These are phyloP conservation scores for Solen grandis DNA, from an alignment of 1,140 invertebrate species.

Conservation along the genomic window DNA sequence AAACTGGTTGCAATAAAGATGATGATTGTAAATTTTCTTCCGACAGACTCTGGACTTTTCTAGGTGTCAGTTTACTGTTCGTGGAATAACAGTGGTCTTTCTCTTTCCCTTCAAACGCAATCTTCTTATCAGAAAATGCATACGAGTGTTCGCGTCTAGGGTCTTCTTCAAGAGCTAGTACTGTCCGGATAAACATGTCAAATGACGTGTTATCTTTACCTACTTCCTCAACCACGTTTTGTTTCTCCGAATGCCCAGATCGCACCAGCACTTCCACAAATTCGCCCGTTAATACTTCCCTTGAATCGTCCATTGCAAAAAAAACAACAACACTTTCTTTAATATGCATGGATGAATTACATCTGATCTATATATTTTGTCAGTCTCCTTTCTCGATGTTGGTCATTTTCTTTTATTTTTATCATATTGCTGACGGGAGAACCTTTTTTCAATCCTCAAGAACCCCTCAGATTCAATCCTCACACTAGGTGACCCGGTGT, in stretches of 20 bases:
- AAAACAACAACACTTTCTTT: too few species aligned
- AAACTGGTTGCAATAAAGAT: not conserved
- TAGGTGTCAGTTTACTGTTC: not conserved
- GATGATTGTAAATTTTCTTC: constrained; percentile 1
- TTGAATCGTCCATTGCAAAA: not conserved
- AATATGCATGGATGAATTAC: too few species aligned
- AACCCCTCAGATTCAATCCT: too few species aligned
- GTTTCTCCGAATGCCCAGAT: not conserved
- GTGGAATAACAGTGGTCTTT: constrained; percentile 44
- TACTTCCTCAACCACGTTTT: not conserved
- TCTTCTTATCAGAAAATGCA: constrained; percentile 27
- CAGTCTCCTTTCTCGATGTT: too few species aligned
- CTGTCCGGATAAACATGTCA: constrained; percentile 29
- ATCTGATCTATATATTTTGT: too few species aligned
- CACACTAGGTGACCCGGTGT: too few species aligned
- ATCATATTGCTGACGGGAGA: too few species aligned
- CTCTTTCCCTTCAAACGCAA: not conserved
- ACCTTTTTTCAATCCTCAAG: too few species aligned
- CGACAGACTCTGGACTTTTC: constrained; percentile 20
- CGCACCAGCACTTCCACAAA: constrained; percentile 36
- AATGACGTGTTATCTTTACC: constrained; percentile 19
- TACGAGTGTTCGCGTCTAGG: constrained; percentile 42
- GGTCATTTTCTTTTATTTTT: too few species aligned
- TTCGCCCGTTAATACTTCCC: constrained; percentile 2
- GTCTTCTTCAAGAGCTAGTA: constrained; percentile 29